These are phyloP conservation scores for Gasterosteus aculeatus DNA, from an alignment of 2,113 vertebrate genomes.

Conservation along the genomic window DNA sequence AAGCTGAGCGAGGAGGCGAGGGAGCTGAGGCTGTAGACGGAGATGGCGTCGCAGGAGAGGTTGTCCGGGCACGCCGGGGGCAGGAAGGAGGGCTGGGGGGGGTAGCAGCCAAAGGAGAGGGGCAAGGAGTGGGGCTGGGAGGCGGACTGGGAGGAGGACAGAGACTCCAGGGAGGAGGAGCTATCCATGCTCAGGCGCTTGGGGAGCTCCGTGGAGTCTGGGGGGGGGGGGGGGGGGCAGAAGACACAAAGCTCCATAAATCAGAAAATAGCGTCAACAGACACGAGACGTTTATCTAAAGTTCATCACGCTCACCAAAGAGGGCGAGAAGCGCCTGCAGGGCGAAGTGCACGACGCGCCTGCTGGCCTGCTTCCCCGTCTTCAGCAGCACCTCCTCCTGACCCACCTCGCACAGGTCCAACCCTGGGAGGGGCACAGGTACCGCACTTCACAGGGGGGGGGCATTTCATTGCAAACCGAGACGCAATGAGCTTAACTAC, in stretches of 20 bases:
- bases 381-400: conserved; percentile 96
- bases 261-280: no score
- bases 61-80: conserved; percentile 85
- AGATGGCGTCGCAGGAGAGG: conserved; percentile 92
- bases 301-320: conserved; percentile 85
- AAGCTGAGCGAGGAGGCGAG: conserved; percentile 96
- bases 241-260: no score
- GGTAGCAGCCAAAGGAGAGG: conserved; percentile 79
- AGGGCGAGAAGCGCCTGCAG: conserved; percentile 93
- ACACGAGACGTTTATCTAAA: not conserved
- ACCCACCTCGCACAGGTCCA: conserved; percentile 96
- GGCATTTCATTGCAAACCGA: not conserved
- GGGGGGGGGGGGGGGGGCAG: not conserved
- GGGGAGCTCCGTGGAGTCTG: conserved; percentile 95
- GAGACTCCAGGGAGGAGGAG: conserved; percentile 94
- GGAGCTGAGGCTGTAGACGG: conserved; percentile 96
- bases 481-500: not conserved
- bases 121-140: conserved; percentile 88
- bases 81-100: conserved; percentile 86
- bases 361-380: conserved; percentile 93
- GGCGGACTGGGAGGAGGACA: conserved; percentile 92
- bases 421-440: conserved; percentile 79
- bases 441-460: no score
- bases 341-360: conserved; percentile 91
- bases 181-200: conserved; percentile 95